A percentile compares a stretch with the other conserved stretches of the same genome.
Evolutionary conservation across 2,888 invertebrate genomes (phyloP).

Genomic region (Napeogenes inachia): DNA sequence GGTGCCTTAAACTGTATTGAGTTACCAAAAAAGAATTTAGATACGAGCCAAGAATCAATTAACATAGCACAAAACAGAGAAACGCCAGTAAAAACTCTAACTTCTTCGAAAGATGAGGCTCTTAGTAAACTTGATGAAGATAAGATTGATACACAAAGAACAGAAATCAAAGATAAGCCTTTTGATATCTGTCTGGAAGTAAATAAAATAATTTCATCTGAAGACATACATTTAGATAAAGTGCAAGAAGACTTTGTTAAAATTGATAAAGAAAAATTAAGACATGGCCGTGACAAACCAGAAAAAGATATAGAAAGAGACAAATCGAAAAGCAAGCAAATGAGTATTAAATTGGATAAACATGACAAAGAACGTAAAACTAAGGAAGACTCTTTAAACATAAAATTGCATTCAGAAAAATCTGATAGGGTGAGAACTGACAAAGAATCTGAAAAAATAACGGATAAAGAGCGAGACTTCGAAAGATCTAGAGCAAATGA

Average conservation of each 20-base stretch:
- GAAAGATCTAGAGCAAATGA: conserved; percentile 58
- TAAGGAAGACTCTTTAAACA: conserved; percentile 41
- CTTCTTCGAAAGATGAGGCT: conserved; percentile 45
- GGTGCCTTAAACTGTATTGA: conserved; percentile 48
- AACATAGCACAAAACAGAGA: conserved; percentile 49
- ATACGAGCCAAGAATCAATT: conserved; percentile 42
- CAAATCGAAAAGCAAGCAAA: conserved; percentile 48
- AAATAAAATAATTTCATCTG: conserved; percentile 37
- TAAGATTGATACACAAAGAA: neutral
- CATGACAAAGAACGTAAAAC: conserved; percentile 52
- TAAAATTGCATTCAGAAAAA: conserved; percentile 47
- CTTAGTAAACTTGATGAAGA: conserved; percentile 43
- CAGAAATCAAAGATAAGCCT: conserved; percentile 63
- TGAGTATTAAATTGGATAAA: conserved; percentile 50
- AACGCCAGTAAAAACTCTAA: conserved; percentile 40
- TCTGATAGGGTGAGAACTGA: conserved; percentile 44
- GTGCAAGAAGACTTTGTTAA: conserved; percentile 58
- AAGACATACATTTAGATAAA: conserved; percentile 49
- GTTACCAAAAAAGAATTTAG: conserved; percentile 43
- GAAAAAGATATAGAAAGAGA: conserved; percentile 64
- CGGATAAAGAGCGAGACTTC: conserved; percentile 48
- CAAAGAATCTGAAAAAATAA: conserved; percentile 50
- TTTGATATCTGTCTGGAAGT: conserved; percentile 58
- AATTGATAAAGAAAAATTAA: conserved; percentile 61
- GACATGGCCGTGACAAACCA: conserved; percentile 52